Conservation (phyloP, 2,888 invertebrate genomes). For the Zeuzera pyrina region DNA sequence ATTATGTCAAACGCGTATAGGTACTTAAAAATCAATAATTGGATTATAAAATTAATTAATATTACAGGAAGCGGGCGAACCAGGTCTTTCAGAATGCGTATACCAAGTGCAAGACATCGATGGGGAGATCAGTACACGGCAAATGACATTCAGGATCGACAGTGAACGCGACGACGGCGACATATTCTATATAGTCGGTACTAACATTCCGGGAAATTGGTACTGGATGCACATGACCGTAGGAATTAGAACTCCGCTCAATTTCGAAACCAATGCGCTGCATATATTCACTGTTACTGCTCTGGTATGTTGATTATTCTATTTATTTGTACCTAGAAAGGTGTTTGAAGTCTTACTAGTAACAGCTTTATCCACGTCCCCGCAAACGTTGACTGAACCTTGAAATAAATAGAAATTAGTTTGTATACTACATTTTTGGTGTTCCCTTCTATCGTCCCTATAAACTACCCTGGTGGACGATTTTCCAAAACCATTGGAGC, state of each 20-base stretch:
- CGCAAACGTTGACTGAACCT: no score
- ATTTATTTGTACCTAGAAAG: no score
- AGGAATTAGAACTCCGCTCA: constrained; percentile 32
- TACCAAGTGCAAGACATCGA: constrained; percentile 55
- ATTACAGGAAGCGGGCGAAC: constrained; percentile 49
- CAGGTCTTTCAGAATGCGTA: constrained; percentile 41
- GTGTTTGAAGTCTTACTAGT: no score
- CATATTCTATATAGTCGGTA: constrained; percentile 44
- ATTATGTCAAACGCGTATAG: neutral
- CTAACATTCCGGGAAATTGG: constrained; percentile 29
- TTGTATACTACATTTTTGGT: no score
- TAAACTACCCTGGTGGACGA: no score
- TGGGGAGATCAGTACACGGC: constrained; percentile 52
- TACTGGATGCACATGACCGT: constrained; percentile 46
- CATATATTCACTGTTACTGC: constrained; percentile 71
- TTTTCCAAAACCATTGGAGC: no score
- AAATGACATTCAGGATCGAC: constrained; percentile 47
- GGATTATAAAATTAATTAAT: no score
- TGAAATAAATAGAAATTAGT: no score
- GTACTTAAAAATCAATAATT: constrained; percentile 1
- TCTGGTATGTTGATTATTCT: constrained; percentile 46
- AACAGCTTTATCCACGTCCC: no score
- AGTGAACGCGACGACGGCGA: constrained; percentile 47
- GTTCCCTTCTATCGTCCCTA: no score
- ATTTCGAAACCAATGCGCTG: constrained; percentile 60